Percentiles rank a stretch among this genome's conserved stretches.
phyloP scores from a whole-genome alignment of 64 coral and sea anemone genomes.

The Trachythela sp. region DNA sequence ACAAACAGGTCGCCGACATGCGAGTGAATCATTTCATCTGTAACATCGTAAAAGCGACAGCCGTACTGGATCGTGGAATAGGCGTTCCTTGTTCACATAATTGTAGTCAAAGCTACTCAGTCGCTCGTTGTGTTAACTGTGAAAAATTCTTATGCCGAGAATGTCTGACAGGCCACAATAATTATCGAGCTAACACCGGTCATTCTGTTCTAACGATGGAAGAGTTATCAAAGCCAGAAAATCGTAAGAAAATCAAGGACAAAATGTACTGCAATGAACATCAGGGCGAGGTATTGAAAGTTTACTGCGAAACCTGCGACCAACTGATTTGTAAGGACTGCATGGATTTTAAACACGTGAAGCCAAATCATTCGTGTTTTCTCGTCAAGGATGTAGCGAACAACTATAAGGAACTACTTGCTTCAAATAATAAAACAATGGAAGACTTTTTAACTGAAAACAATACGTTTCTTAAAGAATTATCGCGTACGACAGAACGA shows the following conservation, averaged over 20 bases:
- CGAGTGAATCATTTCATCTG: not conserved
- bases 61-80: not conserved
- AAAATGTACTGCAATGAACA: not conserved
- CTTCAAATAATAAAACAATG: not conserved
- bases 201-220: not conserved
- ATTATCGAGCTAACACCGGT: not conserved
- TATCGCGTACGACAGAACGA: not conserved
- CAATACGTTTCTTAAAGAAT: not conserved
- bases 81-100: not conserved
- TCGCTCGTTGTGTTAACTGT: conserved; percentile 12
- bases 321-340: not conserved
- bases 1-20: not conserved
- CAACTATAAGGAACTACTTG: not conserved
- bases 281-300: not conserved
- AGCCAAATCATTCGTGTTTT: not conserved
- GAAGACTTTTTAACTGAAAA: not conserved
- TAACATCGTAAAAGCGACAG: not conserved
- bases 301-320: not conserved
- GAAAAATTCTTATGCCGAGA: not conserved
- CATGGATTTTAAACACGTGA: conserved; percentile 8
- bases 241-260: not conserved
- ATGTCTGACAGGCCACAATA: conserved; percentile 9
- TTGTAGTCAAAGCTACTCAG: not conserved
- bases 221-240: conserved; percentile 6
- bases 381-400: not conserved